A percentile compares a stretch with the other conserved stretches of the same genome.
These are phyloP conservation scores for Pseudoatta argentina DNA, from an alignment of 1,140 invertebrate species.

Conservation along the genomic window DNA sequence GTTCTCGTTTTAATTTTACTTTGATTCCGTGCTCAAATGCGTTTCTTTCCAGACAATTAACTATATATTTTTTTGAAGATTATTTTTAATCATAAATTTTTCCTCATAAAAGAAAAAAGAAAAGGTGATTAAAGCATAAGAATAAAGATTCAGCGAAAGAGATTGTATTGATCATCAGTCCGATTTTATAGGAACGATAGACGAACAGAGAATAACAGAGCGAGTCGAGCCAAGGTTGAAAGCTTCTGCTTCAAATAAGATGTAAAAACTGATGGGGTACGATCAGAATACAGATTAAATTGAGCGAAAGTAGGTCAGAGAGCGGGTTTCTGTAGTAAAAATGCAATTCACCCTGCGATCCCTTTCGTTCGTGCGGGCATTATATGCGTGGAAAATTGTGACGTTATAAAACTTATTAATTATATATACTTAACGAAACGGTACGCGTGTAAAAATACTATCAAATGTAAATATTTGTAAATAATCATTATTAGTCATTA, in stretches of 20 bases:
- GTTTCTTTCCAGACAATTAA: not conserved
- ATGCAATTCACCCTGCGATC: conserved; percentile 26
- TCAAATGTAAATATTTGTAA: not conserved
- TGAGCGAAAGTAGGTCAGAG: conserved; percentile 44
- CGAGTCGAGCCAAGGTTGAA: conserved; percentile 16
- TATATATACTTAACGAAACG: conserved; percentile 4
- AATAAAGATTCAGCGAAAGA: not conserved
- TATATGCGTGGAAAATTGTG: not conserved
- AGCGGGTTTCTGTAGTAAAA: conserved; percentile 33
- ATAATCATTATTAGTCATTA: not conserved
- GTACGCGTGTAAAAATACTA: not conserved
- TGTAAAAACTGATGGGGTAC: conserved; percentile 31
- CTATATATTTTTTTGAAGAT: not conserved
- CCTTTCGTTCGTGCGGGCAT: not conserved
- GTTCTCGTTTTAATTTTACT: not conserved
- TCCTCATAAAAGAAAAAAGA: not conserved
- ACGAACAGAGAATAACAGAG: not conserved
- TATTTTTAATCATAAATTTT: not conserved
- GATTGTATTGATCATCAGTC: not conserved
- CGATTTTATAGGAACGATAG: conserved; percentile 12
- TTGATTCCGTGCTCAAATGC: not conserved
- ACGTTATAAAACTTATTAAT: conserved; percentile 6
- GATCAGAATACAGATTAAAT: conserved; percentile 38
- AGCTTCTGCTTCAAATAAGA: conserved; percentile 34
- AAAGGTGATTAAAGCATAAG: not conserved